Evolutionary conservation across 2,888 invertebrate genomes (phyloP), one percentile per base, ranked within the genome.

Genomic region (Cistogaster globosa): DNA sequence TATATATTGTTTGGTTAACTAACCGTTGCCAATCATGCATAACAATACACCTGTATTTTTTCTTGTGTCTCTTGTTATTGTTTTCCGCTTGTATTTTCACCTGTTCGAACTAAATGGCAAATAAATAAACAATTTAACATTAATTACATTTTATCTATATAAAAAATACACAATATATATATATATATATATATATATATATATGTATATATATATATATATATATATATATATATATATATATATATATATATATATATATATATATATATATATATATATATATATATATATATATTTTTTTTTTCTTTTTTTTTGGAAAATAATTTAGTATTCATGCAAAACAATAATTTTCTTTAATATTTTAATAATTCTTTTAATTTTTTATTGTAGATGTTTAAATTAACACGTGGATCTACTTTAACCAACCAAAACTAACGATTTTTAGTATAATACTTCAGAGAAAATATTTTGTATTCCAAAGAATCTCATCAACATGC

Each of bases 1-100:
- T 78, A 78, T 81, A 85, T 78, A 75, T 85, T 83, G 72, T 83
- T 78, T 69, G 69, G 22, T 58, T 82, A 85, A 85, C 82, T 85
- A 85, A 69, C 58, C 45, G 58, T 20, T 32, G 51, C 55, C 77
- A 74, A 74, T 84, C 74, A 69, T 62, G 81, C 81, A 68, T 68
- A 63, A 74, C 77, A 85, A 85, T 75, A 71, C 78, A 85, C 78
- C 78, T 85, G 78, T 69, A 36, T 60, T 45, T 5, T 32, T 55
- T 1, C 11, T 42, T 2, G 3, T 60, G 14, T 53, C n/a, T 3
- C 55, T 38, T 14, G 6, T 53, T 51, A 22, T 60, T 20, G 26
- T 6, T 51, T 51, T 58, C 20, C 51, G 26, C 22, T 55, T n/a
- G 9, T 14, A 48, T 38, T 65, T 57, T 22, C 55, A 78, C 53